Conservation (phyloP, 2,888 invertebrate genomes). For the Drosophila colorata region DNA sequence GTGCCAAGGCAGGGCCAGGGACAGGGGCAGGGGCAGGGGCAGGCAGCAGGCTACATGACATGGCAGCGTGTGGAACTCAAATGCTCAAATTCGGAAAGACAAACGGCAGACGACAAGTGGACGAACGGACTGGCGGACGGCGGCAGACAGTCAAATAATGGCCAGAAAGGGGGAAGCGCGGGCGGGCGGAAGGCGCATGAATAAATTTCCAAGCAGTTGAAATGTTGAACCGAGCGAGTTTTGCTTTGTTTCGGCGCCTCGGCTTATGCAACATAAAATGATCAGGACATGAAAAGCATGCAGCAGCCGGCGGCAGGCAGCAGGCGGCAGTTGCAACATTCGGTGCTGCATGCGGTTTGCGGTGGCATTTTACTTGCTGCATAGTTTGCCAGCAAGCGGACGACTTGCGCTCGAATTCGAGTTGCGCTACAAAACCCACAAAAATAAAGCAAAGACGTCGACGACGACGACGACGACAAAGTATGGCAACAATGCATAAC, state of each 20-base stretch:
- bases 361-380: constrained; percentile 73
- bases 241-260: constrained; percentile 76
- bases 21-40: background rate
- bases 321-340: constrained; percentile 50
- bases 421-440: constrained; percentile 39
- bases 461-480: constrained; percentile 53
- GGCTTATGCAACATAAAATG: constrained; percentile 64
- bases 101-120: constrained; percentile 33
- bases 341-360: constrained; percentile 70
- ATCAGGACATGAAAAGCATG: constrained; percentile 39
- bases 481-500: constrained; percentile 65
- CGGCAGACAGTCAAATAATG: too few relatives aligned
- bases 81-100: constrained; percentile 46
- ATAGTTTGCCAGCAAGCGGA: constrained; percentile 54
- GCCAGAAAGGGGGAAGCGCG: background rate
- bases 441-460: constrained; percentile 58
- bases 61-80: constrained; percentile 31
- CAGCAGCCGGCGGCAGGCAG: constrained; percentile 16
- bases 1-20: background rate
- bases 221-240: constrained; percentile 66
- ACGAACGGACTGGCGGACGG: background rate
- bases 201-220: constrained; percentile 74
- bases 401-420: constrained; percentile 26
- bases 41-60: constrained; percentile 13
- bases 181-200: constrained; percentile 39